Percentiles rank a stretch among this genome's conserved stretches.
phyloP scores from a whole-genome alignment of 2,888 invertebrate species.

The Catocala sponsa region DNA sequence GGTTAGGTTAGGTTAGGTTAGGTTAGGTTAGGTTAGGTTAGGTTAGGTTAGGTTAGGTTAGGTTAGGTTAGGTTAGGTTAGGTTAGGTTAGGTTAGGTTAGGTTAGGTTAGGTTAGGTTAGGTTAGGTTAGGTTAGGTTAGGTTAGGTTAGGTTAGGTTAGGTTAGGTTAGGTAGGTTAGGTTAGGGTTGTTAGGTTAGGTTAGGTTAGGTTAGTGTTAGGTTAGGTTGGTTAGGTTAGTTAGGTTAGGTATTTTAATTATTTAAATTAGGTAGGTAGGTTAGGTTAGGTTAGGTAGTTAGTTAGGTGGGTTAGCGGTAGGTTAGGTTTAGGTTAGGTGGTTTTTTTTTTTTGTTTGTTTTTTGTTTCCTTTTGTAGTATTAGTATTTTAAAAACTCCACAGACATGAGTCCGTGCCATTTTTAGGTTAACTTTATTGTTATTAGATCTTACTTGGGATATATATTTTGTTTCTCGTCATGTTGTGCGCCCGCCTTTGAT shows the following conservation, averaged over 20 bases:
- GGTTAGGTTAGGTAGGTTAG: slow-evolving; percentile 38
- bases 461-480: too few relatives aligned
- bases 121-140: slow-evolving; percentile 31
- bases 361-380: too few relatives aligned
- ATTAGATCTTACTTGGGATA: too few relatives aligned
- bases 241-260: too few relatives aligned
- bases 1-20: slow-evolving; percentile 49
- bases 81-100: slow-evolving; percentile 37
- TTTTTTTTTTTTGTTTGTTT: too few relatives aligned
- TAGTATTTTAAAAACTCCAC: too few relatives aligned
- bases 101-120: slow-evolving; percentile 32
- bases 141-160: slow-evolving; percentile 39
- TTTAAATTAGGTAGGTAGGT: slow-evolving; percentile 27
- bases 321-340: slow-evolving; percentile 43
- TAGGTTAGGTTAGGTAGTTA: slow-evolving; percentile 31
- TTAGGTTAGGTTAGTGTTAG: slow-evolving; percentile 30
- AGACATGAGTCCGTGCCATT: too few relatives aligned
- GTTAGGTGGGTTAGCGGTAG: slow-evolving; percentile 37
- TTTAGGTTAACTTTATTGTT: too few relatives aligned
- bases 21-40: slow-evolving; percentile 44
- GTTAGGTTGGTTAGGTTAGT: slow-evolving; percentile 50
- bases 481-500: too few relatives aligned
- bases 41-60: slow-evolving; percentile 34
- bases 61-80: slow-evolving; percentile 36
- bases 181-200: slow-evolving; percentile 15